phyloP scores from a whole-genome alignment of 2,797 vertebrate species.

The Myripristis murdjan region DNA sequence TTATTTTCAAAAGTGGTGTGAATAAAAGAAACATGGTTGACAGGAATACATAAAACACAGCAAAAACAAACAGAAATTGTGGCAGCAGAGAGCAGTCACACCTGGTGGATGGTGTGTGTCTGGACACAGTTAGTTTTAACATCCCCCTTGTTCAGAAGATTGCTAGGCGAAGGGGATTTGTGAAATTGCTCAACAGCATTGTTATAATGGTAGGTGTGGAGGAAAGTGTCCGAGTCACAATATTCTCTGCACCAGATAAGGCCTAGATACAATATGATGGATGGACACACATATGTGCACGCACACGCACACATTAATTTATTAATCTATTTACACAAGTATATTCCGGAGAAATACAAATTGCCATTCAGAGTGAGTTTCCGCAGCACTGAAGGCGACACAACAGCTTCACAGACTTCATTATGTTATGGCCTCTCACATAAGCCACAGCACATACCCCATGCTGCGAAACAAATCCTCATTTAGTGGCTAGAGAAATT shows the following conservation, averaged over 20 bases:
- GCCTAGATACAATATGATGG: neutral
- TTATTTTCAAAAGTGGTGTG: neutral
- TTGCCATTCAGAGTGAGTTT: slow-evolving; percentile 56
- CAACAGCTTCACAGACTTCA: slow-evolving; percentile 49
- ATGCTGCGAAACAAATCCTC: slow-evolving; percentile 47
- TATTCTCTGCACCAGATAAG: slow-evolving; percentile 16
- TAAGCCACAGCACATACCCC: slow-evolving; percentile 28
- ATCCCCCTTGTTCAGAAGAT: slow-evolving; percentile 20
- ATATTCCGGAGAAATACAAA: slow-evolving; percentile 54
- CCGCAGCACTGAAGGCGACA: slow-evolving; percentile 45
- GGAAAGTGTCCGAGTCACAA: slow-evolving; percentile 6
- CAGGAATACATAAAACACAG: neutral
- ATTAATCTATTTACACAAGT: slow-evolving; percentile 41
- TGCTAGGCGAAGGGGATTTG: slow-evolving; percentile 16
- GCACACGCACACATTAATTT: slow-evolving; percentile 14
- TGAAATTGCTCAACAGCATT: slow-evolving; percentile 14
- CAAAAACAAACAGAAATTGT: neutral
- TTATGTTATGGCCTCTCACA: slow-evolving; percentile 58
- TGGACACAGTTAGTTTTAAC: slow-evolving; percentile 1
- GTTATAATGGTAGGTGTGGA: neutral
- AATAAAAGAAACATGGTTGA: neutral
- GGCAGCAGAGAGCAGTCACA: slow-evolving; percentile 4
- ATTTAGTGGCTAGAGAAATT: slow-evolving; percentile 9
- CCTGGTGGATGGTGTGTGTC: neutral
- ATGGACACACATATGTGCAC: neutral